Conservation (phyloP, 2,113 vertebrate species). For the Sapayoa aenigma region DNA sequence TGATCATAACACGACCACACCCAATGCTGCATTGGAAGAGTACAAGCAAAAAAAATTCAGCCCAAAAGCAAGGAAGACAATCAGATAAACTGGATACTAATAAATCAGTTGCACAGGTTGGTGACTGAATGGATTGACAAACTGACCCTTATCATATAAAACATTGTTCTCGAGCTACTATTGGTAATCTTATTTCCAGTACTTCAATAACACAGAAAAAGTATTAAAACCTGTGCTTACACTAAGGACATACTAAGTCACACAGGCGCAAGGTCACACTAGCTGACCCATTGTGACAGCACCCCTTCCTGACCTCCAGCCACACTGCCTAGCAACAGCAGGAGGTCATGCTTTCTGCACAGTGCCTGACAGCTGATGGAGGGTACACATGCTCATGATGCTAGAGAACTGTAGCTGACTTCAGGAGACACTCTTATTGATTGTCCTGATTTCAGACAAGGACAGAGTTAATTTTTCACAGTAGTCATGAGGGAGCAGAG, state of each 20-base stretch:
- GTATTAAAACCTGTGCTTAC: neutral
- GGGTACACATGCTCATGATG: too few relatives aligned
- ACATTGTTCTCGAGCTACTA: neutral
- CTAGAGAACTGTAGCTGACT: neutral
- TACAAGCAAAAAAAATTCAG: neutral
- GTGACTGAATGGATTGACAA: neutral
- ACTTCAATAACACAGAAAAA: neutral
- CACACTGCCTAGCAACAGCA: accelerated
- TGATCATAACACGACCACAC: neutral
- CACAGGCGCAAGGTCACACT: neutral
- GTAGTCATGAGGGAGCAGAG: neutral
- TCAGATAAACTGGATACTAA: neutral
- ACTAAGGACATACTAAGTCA: neutral
- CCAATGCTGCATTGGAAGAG: neutral
- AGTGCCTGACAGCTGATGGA: neutral
- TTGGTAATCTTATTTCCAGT: neutral
- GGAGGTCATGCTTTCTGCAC: neutral
- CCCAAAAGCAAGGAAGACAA: neutral
- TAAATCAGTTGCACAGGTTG: neutral
- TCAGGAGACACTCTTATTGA: too few relatives aligned
- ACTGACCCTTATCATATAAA: neutral
- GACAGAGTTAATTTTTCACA: neutral
- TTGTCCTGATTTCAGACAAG: neutral
- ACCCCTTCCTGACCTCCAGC: neutral
- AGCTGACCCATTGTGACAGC: neutral